Conservation (phyloP, 2,888 invertebrate species). For the Plemyria rubiginata region DNA sequence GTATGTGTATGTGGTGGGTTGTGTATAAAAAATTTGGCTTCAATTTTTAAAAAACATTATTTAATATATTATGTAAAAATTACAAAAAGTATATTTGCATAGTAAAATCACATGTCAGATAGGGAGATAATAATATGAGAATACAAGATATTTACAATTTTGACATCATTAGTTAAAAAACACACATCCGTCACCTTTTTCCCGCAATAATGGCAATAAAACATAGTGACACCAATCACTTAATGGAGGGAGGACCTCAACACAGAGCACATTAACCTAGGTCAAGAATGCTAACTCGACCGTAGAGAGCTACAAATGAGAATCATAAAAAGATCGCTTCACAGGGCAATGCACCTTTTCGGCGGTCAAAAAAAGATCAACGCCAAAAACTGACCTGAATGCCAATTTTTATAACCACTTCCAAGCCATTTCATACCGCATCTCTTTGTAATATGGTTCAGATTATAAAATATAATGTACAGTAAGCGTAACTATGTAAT, state of each 20-base stretch:
- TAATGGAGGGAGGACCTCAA: conserved; percentile 52
- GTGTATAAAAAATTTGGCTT: too few relatives aligned
- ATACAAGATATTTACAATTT: too few relatives aligned
- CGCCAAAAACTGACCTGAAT: conserved; percentile 63
- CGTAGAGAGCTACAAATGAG: conserved; percentile 69
- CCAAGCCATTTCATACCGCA: conserved; percentile 39
- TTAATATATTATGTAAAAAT: too few relatives aligned
- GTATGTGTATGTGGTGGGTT: too few relatives aligned
- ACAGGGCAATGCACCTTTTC: conserved; percentile 73
- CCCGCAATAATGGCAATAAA: not conserved
- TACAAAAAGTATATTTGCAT: too few relatives aligned
- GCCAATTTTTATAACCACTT: conserved; percentile 52
- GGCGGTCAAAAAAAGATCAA: conserved; percentile 66
- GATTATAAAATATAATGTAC: not conserved
- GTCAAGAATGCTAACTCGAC: conserved; percentile 78
- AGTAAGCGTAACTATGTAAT: conserved; percentile 1
- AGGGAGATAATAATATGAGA: too few relatives aligned
- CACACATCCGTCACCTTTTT: not conserved
- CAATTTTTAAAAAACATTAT: too few relatives aligned
- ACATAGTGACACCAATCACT: conserved; percentile 25
- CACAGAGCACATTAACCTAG: conserved; percentile 78
- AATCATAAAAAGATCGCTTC: conserved; percentile 56
- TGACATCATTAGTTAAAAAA: too few relatives aligned
- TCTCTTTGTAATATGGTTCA: not conserved
- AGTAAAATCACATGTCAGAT: too few relatives aligned